phyloP scores from a whole-genome alignment of 2,797 vertebrate species.

The Chelon auratus region DNA sequence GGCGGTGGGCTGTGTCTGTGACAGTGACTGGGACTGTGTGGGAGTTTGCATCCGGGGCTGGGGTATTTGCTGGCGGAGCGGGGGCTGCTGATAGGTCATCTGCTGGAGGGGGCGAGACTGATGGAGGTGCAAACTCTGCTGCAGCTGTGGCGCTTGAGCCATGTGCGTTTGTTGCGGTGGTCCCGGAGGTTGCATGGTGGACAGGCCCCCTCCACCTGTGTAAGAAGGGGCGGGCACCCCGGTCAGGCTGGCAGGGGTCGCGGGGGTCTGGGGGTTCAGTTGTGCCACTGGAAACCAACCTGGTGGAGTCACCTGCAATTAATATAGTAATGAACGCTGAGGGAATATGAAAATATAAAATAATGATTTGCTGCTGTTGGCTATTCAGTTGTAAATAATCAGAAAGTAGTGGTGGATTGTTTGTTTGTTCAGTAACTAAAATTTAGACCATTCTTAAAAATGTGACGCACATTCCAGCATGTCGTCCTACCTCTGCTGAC shows the following conservation, averaged over 20 bases:
- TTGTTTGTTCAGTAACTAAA: too few species aligned
- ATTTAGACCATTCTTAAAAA: background rate
- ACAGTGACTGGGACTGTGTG: slow-evolving; percentile 64
- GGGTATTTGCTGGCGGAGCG: slow-evolving; percentile 70
- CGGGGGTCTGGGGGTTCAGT: slow-evolving; percentile 70
- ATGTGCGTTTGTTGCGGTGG: slow-evolving; percentile 66
- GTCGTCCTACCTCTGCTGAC: slow-evolving; percentile 83
- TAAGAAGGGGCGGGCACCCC: slow-evolving; percentile 70
- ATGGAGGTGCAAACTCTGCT: slow-evolving; percentile 79
- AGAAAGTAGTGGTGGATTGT: too few species aligned
- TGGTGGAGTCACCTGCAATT: slow-evolving; percentile 69
- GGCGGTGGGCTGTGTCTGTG: slow-evolving; percentile 66
- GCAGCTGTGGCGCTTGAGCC: slow-evolving; percentile 72
- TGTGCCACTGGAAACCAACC: slow-evolving; percentile 82
- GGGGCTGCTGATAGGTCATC: slow-evolving; percentile 77
- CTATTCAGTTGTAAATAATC: background rate
- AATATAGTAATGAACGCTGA: slow-evolving; percentile 37
- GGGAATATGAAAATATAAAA: background rate
- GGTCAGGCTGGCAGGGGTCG: slow-evolving; percentile 66
- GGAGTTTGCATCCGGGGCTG: slow-evolving; percentile 72
- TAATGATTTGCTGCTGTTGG: background rate
- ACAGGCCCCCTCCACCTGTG: slow-evolving; percentile 69
- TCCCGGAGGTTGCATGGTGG: slow-evolving; percentile 68
- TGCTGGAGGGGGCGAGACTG: slow-evolving; percentile 79
- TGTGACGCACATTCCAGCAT: background rate